Evolutionary conservation across 53 echinoderm and acorn worm species (phyloP), one percentile per base, ranked within the genome.

Genomic region (Paracentrotus lividus): DNA sequence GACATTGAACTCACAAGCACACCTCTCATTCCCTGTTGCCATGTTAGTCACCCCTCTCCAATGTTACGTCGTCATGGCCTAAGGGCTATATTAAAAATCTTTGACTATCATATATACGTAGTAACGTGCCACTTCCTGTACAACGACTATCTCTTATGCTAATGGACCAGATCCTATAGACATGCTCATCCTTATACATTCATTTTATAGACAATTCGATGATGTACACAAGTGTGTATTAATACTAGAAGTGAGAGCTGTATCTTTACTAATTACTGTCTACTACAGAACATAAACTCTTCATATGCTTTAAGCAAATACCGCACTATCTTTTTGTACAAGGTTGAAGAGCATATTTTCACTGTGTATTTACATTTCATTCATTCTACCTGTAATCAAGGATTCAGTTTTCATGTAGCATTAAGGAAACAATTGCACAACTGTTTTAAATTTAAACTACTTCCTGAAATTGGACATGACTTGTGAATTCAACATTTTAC

Each of bases 221-320:
- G n/a, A 45, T 47, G n/a, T 47, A 81, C 81, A 86, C 54, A 86
- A 56, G 86, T 86, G 55, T 54, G 86, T 86, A 54, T 52, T 31
- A 54, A 31, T n/a, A 26, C n/a, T n/a, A n/a, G n/a, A 31, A 24
- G 4, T 81, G n/a, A 24, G 45, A 43, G 44, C n/a, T 81, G 43
- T 81, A 24, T 81, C 81, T 81, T 45, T 47, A n/a, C 44, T 43
- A 8, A 20, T 34, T 75, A 18, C 81, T 5, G n/a, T 45, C 6
- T 45, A 24, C 43, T 45, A 45, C 81, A 81, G 26, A 26, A 20
- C 18, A 12, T 29, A 29, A 13, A 15, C 31, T 14, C 16, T 14
- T 32, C 33, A 31, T 67, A 67, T 67, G 67, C 67, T 32, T 67
- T 7, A n/a, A 31, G 15, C 13, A 67, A 67, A 67, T 67, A 67